A percentile compares a stretch with the other conserved stretches of the same genome.
phyloP scores from a whole-genome alignment of 2,888 invertebrate species.

The Thalpophila matura region DNA sequence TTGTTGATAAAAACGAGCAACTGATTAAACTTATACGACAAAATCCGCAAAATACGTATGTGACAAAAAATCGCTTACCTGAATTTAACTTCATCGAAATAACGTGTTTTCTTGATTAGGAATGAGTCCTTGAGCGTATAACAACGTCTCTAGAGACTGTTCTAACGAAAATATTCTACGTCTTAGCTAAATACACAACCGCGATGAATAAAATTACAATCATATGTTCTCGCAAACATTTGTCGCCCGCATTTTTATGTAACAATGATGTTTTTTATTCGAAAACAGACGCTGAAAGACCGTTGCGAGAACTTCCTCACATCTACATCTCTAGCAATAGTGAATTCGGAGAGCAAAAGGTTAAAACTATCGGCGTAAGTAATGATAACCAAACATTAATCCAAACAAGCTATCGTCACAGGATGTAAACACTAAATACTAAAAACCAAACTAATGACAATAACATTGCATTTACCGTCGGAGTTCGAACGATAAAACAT shows the following conservation, averaged over 20 bases:
- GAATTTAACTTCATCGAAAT: conserved; percentile 72
- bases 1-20: conserved; percentile 26
- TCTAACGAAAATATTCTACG: conserved; percentile 45
- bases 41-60: conserved; percentile 30
- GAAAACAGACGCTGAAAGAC: conserved; percentile 66
- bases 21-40: conserved; percentile 6
- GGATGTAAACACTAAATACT: conserved; percentile 86
- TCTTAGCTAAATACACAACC: conserved; percentile 37
- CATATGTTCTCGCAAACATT: conserved; percentile 63
- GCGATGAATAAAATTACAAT: conserved; percentile 50
- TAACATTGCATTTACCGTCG: conserved; percentile 91
- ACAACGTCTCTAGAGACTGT: conserved; percentile 41
- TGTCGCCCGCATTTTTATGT: conserved; percentile 65
- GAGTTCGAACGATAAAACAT: conserved; percentile 91
- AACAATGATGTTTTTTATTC: conserved; percentile 57
- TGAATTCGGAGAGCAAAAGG: conserved; percentile 80
- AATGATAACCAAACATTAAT: conserved; percentile 87
- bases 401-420: conserved; percentile 81
- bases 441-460: conserved; percentile 89
- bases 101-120: conserved; percentile 63
- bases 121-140: conserved; percentile 32
- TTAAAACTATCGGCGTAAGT: conserved; percentile 85
- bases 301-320: conserved; percentile 79
- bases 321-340: conserved; percentile 75
- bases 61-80: conserved; percentile 65